Conservation (phyloP, 2,888 invertebrate genomes). For the Agrochola lota region DNA sequence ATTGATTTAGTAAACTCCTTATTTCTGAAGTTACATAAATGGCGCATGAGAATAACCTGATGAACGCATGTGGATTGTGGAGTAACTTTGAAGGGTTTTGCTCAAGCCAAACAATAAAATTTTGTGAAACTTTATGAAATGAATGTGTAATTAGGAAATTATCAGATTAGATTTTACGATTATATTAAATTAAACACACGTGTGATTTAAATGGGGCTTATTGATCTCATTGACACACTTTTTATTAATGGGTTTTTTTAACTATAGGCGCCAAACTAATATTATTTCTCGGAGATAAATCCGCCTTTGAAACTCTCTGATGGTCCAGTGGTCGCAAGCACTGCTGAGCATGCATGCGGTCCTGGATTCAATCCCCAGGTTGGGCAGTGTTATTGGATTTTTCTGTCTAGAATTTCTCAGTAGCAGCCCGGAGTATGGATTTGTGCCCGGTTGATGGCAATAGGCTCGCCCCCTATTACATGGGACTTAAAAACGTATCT, state of each 20-base stretch:
- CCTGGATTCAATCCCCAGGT: no score
- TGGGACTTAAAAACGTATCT: no score
- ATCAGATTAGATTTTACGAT: background rate
- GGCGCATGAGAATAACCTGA: background rate
- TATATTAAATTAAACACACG: background rate
- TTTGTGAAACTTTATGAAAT: background rate
- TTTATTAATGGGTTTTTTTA: slow-evolving; percentile 7
- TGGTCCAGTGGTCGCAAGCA: no score
- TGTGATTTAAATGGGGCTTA: background rate
- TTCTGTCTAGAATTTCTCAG: no score
- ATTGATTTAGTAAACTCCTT: slow-evolving; percentile 22
- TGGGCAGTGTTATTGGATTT: no score
- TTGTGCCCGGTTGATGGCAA: no score
- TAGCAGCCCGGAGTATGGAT: no score
- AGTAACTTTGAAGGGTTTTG: background rate
- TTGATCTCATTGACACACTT: background rate
- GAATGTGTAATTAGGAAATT: background rate
- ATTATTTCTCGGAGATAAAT: background rate
- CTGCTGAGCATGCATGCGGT: no score
- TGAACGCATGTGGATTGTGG: background rate
- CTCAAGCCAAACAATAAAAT: background rate
- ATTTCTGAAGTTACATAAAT: background rate
- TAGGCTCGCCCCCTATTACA: no score
- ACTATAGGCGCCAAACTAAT: background rate
- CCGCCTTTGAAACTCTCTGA: background rate